phyloP scores from a whole-genome alignment of 2,888 invertebrate genomes.

The Tetropium fuscum region DNA sequence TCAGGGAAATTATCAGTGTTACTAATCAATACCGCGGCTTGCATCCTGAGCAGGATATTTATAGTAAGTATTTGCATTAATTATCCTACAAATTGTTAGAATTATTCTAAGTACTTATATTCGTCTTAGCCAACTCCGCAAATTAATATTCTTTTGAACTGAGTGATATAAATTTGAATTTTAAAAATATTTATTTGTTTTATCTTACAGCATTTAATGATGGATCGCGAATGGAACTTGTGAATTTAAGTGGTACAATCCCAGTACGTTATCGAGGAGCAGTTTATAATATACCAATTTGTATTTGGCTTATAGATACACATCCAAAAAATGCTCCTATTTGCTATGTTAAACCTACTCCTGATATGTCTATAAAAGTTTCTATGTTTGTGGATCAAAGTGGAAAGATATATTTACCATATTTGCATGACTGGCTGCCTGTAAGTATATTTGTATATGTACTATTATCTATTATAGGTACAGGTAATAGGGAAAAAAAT shows the following conservation, averaged over 20 bases:
- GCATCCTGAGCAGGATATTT: conserved; percentile 74
- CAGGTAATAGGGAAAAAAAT: too few relatives aligned
- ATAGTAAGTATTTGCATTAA: conserved; percentile 70
- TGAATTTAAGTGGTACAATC: conserved; percentile 91
- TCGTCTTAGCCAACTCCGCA: too few relatives aligned
- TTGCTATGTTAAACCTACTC: conserved; percentile 93
- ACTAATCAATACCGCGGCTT: conserved; percentile 76
- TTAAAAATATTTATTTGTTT: too few relatives aligned
- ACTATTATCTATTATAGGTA: too few relatives aligned
- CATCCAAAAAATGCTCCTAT: conserved; percentile 98
- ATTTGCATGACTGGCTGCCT: conserved; percentile 93
- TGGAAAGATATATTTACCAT: conserved; percentile 97
- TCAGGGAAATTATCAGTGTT: conserved; percentile 76
- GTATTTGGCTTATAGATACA: conserved; percentile 96
- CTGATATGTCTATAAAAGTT: conserved; percentile 95
- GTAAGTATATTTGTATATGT: conserved; percentile 64
- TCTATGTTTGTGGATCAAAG: conserved; percentile 95
- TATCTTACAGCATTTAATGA: conserved; percentile 89
- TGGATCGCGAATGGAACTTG: conserved; percentile 83
- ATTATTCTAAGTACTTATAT: too few relatives aligned
- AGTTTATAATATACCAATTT: conserved; percentile 95
- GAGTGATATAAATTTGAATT: too few relatives aligned
- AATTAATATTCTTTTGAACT: background rate
- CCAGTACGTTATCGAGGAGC: conserved; percentile 91
- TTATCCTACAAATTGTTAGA: too few relatives aligned